A percentile compares a stretch with the other conserved stretches of the same genome.
Evolutionary conservation across 2,797 vertebrate genomes (phyloP).

Genomic region (Setipinna tenuifilis): DNA sequence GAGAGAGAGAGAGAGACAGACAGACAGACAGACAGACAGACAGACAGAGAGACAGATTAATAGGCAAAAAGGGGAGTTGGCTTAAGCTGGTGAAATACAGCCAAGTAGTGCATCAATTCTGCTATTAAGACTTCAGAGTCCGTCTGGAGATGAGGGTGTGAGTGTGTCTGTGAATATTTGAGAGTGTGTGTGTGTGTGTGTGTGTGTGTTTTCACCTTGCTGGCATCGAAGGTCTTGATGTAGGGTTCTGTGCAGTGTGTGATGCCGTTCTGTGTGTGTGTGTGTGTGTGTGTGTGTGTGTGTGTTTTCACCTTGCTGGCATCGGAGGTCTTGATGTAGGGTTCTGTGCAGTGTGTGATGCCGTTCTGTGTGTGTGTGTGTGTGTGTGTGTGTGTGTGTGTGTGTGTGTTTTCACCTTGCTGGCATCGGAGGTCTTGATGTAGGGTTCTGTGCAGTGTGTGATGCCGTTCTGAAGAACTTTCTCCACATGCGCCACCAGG

Average conservation of each 20-base stretch:
- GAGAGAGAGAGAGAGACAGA: too few relatives aligned
- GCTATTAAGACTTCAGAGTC: too few relatives aligned
- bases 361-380: slow-evolving; percentile 71
- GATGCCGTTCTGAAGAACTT: slow-evolving; percentile 96
- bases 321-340: slow-evolving; percentile 93
- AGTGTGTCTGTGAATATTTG: too few relatives aligned
- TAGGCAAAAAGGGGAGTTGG: too few relatives aligned
- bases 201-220: too few relatives aligned
- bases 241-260: not conserved
- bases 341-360: slow-evolving; percentile 92
- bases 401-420: slow-evolving; percentile 76
- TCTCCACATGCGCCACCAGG: slow-evolving; percentile 91
- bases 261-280: not conserved
- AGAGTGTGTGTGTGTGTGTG: too few relatives aligned
- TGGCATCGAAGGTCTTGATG: too few relatives aligned
- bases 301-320: slow-evolving; percentile 79
- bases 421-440: slow-evolving; percentile 88
- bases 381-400: not conserved
- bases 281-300: slow-evolving; percentile 12
- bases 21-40: too few relatives aligned
- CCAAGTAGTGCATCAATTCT: too few relatives aligned
- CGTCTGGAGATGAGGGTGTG: too few relatives aligned
- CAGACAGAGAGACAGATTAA: too few relatives aligned
- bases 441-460: slow-evolving; percentile 93
- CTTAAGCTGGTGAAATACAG: too few relatives aligned